Evolutionary conservation across 2,797 vertebrate species (phyloP).

Genomic region (Argyrosomus regius): DNA sequence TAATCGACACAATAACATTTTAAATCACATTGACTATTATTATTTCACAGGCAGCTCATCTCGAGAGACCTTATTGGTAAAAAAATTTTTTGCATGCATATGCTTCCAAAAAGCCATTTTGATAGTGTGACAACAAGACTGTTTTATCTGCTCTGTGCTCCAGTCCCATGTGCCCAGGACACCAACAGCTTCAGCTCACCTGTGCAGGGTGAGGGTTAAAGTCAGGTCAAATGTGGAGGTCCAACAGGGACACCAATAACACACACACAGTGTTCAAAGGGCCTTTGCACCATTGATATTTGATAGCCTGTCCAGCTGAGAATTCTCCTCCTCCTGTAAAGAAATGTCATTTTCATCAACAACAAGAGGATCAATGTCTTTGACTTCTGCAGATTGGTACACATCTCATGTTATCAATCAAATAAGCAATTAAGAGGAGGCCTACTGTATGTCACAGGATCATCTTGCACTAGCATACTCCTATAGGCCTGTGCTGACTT

Average conservation of each 20-base stretch:
- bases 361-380: conserved; percentile 11
- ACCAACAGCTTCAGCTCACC: conserved; percentile 8
- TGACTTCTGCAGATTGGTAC: background rate
- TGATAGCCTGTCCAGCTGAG: conserved; percentile 25
- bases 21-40: background rate
- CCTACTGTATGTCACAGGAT: background rate
- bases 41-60: background rate
- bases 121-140: background rate
- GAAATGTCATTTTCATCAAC: conserved; percentile 51
- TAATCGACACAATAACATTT: background rate
- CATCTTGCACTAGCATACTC: background rate
- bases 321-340: conserved; percentile 8
- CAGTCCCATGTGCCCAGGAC: background rate
- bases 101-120: background rate
- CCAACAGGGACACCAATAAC: conserved; percentile 20
- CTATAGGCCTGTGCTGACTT: background rate
- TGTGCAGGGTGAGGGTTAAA: conserved; percentile 7
- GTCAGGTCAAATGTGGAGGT: conserved; percentile 15
- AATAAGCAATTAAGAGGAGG: background rate
- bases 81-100: background rate
- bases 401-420: background rate
- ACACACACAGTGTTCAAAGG: conserved; percentile 15
- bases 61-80: background rate
- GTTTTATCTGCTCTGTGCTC: background rate
- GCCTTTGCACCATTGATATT: conserved; percentile 37